A percentile compares a stretch with the other conserved stretches of the same genome.
These are phyloP conservation scores for Drosophila lacertosa DNA, from an alignment of 1,140 invertebrate genomes.

Conservation along the genomic window DNA sequence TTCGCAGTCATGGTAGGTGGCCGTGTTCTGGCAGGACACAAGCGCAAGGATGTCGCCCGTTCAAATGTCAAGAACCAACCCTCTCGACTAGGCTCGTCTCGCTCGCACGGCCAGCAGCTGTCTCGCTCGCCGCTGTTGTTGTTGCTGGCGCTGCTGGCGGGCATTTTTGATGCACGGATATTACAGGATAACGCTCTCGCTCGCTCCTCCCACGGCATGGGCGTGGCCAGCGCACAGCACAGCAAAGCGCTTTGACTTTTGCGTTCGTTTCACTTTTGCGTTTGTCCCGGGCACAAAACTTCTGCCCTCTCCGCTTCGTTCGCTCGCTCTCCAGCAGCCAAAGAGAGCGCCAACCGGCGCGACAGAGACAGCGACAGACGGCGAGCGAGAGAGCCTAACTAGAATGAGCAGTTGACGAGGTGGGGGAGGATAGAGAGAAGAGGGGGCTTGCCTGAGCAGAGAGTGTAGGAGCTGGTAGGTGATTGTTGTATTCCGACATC, in stretches of 20 bases:
- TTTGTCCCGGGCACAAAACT: conserved; percentile 72
- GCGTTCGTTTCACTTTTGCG: conserved; percentile 79
- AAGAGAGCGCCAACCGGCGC: conserved; percentile 9
- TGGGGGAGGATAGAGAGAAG: too few relatives aligned
- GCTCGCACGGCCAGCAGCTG: conserved; percentile 32
- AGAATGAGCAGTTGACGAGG: background rate
- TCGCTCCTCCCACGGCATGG: conserved; percentile 66
- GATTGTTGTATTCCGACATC: conserved; percentile 81
- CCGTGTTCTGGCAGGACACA: conserved; percentile 56
- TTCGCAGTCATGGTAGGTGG: conserved; percentile 15
- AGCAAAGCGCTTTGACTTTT: conserved; percentile 81
- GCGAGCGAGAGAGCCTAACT: background rate
- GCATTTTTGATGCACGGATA: conserved; percentile 67
- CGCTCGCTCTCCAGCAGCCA: conserved; percentile 15
- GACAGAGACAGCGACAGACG: conserved; percentile 10
- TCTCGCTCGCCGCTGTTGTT: conserved; percentile 35
- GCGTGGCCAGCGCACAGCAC: conserved; percentile 58
- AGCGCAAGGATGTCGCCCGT: conserved; percentile 76
- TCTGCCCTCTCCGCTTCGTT: conserved; percentile 22
- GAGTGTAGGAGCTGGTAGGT: conserved; percentile 54
- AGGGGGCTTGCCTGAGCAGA: background rate
- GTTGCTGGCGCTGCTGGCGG: conserved; percentile 36
- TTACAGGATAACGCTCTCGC: conserved; percentile 73
- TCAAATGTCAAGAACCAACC: conserved; percentile 82
- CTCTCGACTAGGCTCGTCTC: conserved; percentile 58